Evolutionary conservation across 1,140 invertebrate genomes (phyloP).

Genomic region (Condylostylus longicornis): DNA sequence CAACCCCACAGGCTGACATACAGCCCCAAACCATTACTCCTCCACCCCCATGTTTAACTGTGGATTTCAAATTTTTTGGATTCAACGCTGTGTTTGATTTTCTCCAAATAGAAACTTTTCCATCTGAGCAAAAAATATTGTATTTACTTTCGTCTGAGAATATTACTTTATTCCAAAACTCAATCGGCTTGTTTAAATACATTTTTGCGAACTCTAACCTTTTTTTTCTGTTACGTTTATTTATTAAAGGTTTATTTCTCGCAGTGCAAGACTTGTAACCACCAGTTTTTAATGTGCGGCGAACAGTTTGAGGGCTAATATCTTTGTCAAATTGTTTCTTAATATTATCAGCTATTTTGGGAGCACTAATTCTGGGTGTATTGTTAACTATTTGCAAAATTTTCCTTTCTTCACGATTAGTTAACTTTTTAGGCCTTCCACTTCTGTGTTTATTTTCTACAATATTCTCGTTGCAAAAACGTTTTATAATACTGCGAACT

Average conservation of each 20-base stretch:
- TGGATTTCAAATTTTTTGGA: slow-evolving; percentile 15
- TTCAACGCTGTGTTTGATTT: slow-evolving; percentile 10
- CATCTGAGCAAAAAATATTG: slow-evolving; percentile 12
- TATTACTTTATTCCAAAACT: slow-evolving; percentile 12
- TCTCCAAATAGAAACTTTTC: slow-evolving; percentile 9
- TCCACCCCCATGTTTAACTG: slow-evolving; percentile 29
- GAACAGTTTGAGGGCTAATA: no score
- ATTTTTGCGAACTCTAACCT: slow-evolving; percentile 13
- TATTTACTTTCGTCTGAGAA: slow-evolving; percentile 21
- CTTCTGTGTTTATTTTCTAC: no score
- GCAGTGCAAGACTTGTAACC: slow-evolving; percentile 2
- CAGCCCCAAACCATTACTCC: slow-evolving; percentile 26
- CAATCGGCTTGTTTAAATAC: slow-evolving; percentile 5
- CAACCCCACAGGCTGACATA: slow-evolving; percentile 16
- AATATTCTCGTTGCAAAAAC: no score
- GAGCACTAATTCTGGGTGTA: no score
- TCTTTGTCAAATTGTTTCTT: no score
- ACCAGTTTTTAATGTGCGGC: slow-evolving; percentile 2
- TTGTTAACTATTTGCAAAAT: no score
- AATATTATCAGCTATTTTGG: no score
- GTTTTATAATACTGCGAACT: no score
- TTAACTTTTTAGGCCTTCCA: no score
- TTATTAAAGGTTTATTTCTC: slow-evolving; percentile 12
- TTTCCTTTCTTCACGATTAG: no score
- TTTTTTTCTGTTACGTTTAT: slow-evolving; percentile 10